Evolutionary conservation across 2,113 vertebrate genomes (phyloP).

Genomic region (Pavo muticus): DNA sequence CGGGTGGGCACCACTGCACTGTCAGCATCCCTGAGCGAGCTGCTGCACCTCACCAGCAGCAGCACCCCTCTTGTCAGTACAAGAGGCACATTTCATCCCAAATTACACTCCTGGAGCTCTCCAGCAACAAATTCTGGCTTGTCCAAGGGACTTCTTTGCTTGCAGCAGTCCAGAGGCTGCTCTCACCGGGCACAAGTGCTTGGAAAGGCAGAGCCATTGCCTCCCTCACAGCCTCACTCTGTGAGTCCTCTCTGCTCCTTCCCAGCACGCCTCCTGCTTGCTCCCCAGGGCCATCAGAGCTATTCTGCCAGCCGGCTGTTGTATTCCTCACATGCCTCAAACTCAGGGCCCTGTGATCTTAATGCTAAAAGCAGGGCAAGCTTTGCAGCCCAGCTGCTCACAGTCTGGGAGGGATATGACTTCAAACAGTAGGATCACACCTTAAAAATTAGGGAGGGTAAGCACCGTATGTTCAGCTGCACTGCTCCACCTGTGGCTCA

Average conservation of each 20-base stretch:
- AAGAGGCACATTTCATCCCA: accelerated
- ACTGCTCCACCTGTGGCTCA: not conserved
- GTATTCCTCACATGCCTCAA: constrained; percentile 22
- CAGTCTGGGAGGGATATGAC: constrained; percentile 36
- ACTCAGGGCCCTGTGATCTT: constrained; percentile 3
- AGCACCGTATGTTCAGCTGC: not conserved
- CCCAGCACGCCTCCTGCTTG: not conserved
- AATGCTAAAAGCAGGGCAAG: constrained; percentile 24
- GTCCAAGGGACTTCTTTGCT: not conserved
- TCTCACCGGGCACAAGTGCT: not conserved
- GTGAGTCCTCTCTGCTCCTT: not conserved
- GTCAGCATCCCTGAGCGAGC: not conserved
- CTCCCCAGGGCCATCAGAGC: not conserved
- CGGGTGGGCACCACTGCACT: not conserved
- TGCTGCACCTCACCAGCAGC: not conserved
- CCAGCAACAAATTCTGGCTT: not conserved
- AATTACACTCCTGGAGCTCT: not conserved
- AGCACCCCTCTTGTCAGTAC: not conserved
- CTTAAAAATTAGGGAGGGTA: not conserved
- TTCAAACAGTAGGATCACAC: constrained; percentile 11
- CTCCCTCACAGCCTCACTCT: not conserved
- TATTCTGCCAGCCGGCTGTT: not conserved
- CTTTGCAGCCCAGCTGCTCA: constrained; percentile 48
- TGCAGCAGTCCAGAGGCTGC: accelerated
- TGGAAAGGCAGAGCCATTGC: not conserved